These are phyloP conservation scores for Enteromius radiatus DNA, from an alignment of 2,797 vertebrate species.

Conservation along the genomic window DNA sequence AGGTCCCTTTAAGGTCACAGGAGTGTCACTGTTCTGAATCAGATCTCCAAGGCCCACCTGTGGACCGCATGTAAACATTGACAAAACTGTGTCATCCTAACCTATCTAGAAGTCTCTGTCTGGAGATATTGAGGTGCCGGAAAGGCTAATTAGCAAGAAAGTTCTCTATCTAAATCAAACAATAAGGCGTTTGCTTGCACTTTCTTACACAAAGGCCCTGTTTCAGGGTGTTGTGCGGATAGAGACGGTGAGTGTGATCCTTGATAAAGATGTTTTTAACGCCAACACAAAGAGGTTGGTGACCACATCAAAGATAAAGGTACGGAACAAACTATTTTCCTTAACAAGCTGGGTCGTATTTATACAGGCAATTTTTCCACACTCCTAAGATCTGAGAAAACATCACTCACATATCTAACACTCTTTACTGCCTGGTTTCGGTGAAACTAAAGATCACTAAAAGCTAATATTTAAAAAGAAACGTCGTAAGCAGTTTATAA, in stretches of 20 bases:
- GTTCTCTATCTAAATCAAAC: slow-evolving; percentile 41
- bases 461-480: neutral
- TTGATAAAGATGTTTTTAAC: slow-evolving; percentile 47
- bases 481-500: neutral
- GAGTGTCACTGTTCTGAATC: neutral
- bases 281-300: slow-evolving; percentile 28
- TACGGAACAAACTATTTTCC: slow-evolving; percentile 47
- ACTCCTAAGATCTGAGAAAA: slow-evolving; percentile 38
- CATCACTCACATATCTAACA: neutral
- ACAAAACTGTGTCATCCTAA: slow-evolving; percentile 32
- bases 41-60: slow-evolving; percentile 40
- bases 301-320: slow-evolving; percentile 48
- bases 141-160: slow-evolving; percentile 55
- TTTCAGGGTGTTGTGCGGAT: slow-evolving; percentile 15
- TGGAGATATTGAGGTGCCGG: slow-evolving; percentile 48
- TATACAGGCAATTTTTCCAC: slow-evolving; percentile 38
- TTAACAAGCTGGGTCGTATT: slow-evolving; percentile 40
- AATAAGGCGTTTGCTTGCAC: slow-evolving; percentile 27
- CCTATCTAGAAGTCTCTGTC: slow-evolving; percentile 44
- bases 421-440: neutral
- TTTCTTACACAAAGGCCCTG: slow-evolving; percentile 24
- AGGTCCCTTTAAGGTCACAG: slow-evolving; percentile 12
- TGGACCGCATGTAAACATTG: slow-evolving; percentile 41
- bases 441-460: neutral
- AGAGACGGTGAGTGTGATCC: slow-evolving; percentile 27